Percentiles rank a stretch among this genome's conserved stretches.
phyloP scores from a whole-genome alignment of 2,888 invertebrate genomes.

The Charanyca ferruginea region DNA sequence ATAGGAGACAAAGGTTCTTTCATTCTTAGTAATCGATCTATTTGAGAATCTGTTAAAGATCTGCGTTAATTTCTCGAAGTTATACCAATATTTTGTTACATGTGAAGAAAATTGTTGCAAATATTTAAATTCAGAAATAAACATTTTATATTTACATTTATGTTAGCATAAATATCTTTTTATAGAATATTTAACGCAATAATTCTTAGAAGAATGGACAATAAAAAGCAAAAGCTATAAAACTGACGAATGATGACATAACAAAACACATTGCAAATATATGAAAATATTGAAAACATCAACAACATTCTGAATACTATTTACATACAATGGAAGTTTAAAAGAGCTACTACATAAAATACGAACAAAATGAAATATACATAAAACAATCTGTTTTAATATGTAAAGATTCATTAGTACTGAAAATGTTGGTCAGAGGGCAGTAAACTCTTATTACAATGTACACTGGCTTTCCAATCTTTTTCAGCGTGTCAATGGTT shows the following conservation, averaged over 20 bases:
- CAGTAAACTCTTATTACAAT: too few species aligned
- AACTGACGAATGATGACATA: conserved; percentile 8
- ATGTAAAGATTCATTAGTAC: not conserved
- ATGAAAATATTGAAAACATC: conserved; percentile 14
- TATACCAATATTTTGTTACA: too few species aligned
- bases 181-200: conserved; percentile 15
- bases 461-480: too few species aligned
- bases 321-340: conserved; percentile 31
- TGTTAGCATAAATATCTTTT: conserved; percentile 11
- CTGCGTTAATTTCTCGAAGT: too few species aligned
- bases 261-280: conserved; percentile 19
- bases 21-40: too few species aligned
- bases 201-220: conserved; percentile 14
- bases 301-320: conserved; percentile 7
- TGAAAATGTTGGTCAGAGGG: not conserved
- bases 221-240: conserved; percentile 15
- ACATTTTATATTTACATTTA: conserved; percentile 4
- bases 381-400: not conserved
- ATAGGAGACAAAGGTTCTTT: too few species aligned
- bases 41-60: too few species aligned
- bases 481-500: too few species aligned
- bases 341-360: not conserved
- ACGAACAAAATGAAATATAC: not conserved
- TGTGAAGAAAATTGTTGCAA: too few species aligned
- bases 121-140: not conserved